Conservation (phyloP, 2,888 invertebrate genomes). For the Julus scandinavius region DNA sequence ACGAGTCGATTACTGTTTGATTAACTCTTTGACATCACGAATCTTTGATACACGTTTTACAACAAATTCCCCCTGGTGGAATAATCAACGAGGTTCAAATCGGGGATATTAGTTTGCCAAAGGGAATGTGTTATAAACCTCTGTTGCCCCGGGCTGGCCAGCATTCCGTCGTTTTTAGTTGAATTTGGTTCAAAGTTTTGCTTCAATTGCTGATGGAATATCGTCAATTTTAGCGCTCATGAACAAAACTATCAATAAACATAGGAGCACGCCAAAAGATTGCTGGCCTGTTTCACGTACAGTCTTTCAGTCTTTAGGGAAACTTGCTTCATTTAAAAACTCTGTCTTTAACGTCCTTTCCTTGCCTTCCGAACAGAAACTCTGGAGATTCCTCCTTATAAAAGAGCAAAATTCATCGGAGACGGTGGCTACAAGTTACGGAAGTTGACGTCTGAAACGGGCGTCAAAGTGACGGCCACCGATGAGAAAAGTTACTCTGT, state of each 20-base stretch:
- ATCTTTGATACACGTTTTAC: too few relatives aligned
- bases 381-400: slow-evolving; percentile 82
- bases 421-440: slow-evolving; percentile 87
- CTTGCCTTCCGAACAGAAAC: slow-evolving; percentile 70
- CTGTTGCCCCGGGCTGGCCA: too few relatives aligned
- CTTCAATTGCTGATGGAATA: slow-evolving; percentile 73
- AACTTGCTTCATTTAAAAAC: neutral
- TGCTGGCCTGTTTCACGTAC: slow-evolving; percentile 81
- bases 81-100: too few relatives aligned
- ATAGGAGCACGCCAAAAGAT: slow-evolving; percentile 76
- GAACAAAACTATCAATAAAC: slow-evolving; percentile 77
- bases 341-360: slow-evolving; percentile 45
- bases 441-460: slow-evolving; percentile 85
- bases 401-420: slow-evolving; percentile 83
- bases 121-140: too few relatives aligned
- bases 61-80: too few relatives aligned
- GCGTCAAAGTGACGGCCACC: slow-evolving; percentile 73
- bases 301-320: neutral
- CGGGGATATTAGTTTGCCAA: too few relatives aligned
- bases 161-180: too few relatives aligned
- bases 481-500: slow-evolving; percentile 82
- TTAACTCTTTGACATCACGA: too few relatives aligned
- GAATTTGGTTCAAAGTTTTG: too few relatives aligned
- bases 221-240: slow-evolving; percentile 85
- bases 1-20: too few relatives aligned